Evolutionary conservation across 2,888 invertebrate genomes (phyloP).

Genomic region (Sinopyrophorus schimmeli): DNA sequence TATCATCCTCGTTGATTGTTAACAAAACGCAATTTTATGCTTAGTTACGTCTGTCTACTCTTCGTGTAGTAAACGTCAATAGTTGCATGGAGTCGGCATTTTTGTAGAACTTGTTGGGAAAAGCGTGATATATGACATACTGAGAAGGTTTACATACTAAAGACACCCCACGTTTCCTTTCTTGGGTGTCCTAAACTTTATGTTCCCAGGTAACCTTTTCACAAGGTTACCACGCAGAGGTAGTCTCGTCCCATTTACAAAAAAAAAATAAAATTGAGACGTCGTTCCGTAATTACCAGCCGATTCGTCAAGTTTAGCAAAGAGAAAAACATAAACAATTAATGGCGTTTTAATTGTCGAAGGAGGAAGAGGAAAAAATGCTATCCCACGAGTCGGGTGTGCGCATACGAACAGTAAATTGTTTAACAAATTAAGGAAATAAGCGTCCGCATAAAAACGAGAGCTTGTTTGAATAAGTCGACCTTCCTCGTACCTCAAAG

Average conservation of each 20-base stretch:
- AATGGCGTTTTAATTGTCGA: no score
- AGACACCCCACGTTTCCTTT: slow-evolving; percentile 21
- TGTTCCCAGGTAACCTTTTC: slow-evolving; percentile 6
- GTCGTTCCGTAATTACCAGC: no score
- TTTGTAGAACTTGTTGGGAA: slow-evolving; percentile 11
- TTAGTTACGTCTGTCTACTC: slow-evolving; percentile 16
- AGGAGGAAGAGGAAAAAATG: no score
- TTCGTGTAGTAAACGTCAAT: slow-evolving; percentile 18
- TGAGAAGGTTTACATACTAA: slow-evolving; percentile 3
- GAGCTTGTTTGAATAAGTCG: slow-evolving; percentile 14
- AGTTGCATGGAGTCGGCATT: slow-evolving; percentile 11
- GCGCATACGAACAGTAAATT: no score
- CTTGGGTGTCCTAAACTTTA: slow-evolving; percentile 19
- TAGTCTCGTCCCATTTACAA: no score
- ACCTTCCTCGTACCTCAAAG: slow-evolving; percentile 38
- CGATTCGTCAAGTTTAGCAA: no score
- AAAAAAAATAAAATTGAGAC: no score
- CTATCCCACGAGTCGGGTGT: no score
- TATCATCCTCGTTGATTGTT: slow-evolving; percentile 17
- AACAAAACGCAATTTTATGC: slow-evolving; percentile 19
- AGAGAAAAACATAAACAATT: no score
- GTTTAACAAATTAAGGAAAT: no score
- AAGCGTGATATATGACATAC: slow-evolving; percentile 16
- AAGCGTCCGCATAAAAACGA: not conserved
- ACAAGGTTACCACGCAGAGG: slow-evolving; percentile 7